Conservation (phyloP, 2,888 invertebrate species). For the Theretra japonica region DNA sequence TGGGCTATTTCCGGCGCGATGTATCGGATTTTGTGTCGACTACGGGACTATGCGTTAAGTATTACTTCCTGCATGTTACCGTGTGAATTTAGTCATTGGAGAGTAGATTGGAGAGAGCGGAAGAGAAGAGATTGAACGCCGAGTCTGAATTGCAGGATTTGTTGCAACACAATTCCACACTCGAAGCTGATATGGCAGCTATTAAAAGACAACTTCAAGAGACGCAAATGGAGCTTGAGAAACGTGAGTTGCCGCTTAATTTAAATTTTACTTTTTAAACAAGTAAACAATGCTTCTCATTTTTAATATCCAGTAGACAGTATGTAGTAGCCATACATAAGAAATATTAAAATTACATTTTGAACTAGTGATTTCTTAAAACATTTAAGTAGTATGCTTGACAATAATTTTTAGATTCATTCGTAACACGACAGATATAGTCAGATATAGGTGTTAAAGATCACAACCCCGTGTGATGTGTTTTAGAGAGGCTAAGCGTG, state of each 20-base stretch:
- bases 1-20: slow-evolving; percentile 39
- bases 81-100: slow-evolving; percentile 82
- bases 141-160: slow-evolving; percentile 86
- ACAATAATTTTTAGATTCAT: no score
- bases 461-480: no score
- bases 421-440: no score
- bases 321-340: no score
- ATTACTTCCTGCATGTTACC: slow-evolving; percentile 46
- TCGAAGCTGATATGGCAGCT: slow-evolving; percentile 85
- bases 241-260: slow-evolving; percentile 63
- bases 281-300: no score
- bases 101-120: slow-evolving; percentile 86
- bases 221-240: slow-evolving; percentile 64
- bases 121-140: slow-evolving; percentile 86
- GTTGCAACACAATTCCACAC: slow-evolving; percentile 87
- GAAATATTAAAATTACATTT: neutral
- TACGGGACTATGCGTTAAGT: slow-evolving; percentile 57
- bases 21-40: slow-evolving; percentile 49
- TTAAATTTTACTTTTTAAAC: no score
- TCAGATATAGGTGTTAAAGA: neutral
- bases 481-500: slow-evolving; percentile 49
- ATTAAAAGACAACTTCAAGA: slow-evolving; percentile 78
- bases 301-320: no score
- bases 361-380: neutral
- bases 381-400: neutral